A percentile compares a stretch with the other conserved stretches of the same genome.
Conservation (phyloP, 2,797 vertebrate genomes). For the Melanotaenia nigrans region DNA sequence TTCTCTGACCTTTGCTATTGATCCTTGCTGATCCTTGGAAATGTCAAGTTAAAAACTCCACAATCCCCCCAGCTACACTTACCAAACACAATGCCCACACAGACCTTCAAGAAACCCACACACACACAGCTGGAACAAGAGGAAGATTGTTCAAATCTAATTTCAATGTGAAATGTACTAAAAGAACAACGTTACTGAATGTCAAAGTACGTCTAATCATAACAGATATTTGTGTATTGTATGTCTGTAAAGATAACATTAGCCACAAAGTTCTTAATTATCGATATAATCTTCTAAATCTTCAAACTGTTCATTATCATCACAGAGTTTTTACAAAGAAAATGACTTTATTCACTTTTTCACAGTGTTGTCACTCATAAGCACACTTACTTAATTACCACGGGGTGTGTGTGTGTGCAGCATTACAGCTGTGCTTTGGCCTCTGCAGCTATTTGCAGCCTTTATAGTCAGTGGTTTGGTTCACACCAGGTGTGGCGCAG, state of each 20-base stretch:
- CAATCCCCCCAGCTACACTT: conserved; percentile 40
- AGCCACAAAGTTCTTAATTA: conserved; percentile 63
- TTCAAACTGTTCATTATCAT: conserved; percentile 61
- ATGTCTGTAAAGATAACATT: conserved; percentile 55
- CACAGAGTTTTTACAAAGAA: conserved; percentile 46
- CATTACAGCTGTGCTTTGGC: too few relatives aligned
- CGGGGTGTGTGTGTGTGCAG: too few relatives aligned
- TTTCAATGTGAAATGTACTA: conserved; percentile 68
- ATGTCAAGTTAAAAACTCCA: conserved; percentile 68
- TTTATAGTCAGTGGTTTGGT: too few relatives aligned
- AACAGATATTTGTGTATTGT: conserved; percentile 55
- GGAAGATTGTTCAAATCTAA: conserved; percentile 36
- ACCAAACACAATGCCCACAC: conserved; percentile 26
- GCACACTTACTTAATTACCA: too few relatives aligned
- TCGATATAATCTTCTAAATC: conserved; percentile 61
- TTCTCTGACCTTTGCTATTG: conserved; percentile 74
- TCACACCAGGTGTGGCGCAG: too few relatives aligned
- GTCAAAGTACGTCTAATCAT: conserved; percentile 66
- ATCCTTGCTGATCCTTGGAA: conserved; percentile 70
- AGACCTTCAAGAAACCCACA: conserved; percentile 10
- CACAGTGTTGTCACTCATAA: not conserved
- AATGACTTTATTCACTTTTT: conserved; percentile 54
- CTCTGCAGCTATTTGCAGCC: too few relatives aligned
- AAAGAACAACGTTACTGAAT: conserved; percentile 64
- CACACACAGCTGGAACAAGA: conserved; percentile 6